Evolutionary conservation across 2,113 vertebrate genomes (phyloP).

Genomic region (Pelecanus crispus): DNA sequence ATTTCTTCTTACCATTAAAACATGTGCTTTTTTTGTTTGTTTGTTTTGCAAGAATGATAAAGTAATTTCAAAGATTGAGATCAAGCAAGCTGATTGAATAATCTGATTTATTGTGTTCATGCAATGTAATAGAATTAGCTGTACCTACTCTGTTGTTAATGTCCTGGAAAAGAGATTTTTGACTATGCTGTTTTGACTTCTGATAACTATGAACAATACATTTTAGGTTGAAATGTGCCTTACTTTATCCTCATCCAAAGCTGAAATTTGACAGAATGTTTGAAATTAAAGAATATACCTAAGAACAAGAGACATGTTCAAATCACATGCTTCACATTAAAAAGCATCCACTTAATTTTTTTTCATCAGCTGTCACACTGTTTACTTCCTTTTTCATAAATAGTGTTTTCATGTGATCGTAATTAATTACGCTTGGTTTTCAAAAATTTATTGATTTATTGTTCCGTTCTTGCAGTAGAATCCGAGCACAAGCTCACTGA

Average conservation of each 20-base stretch:
- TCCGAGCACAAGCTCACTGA: neutral
- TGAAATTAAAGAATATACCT: neutral
- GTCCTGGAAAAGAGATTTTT: neutral
- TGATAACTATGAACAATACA: neutral
- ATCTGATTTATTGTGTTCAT: neutral
- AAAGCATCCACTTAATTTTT: neutral
- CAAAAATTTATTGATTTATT: neutral
- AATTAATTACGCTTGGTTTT: neutral
- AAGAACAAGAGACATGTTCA: neutral
- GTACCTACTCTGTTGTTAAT: neutral
- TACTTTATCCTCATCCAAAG: neutral
- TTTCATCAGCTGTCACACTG: neutral
- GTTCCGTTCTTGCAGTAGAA: neutral
- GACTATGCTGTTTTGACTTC: neutral
- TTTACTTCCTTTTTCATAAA: neutral
- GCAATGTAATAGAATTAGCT: neutral
- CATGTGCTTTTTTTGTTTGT: neutral
- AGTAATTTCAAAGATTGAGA: neutral
- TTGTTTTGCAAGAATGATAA: neutral
- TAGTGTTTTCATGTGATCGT: neutral
- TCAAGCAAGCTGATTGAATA: neutral
- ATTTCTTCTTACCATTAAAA: neutral
- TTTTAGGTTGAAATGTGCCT: neutral
- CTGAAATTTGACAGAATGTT: neutral
- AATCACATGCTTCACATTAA: neutral